Evolutionary conservation across 2,888 invertebrate genomes (phyloP), one percentile per base, ranked within the genome.

Genomic region (Dasypolia templi): DNA sequence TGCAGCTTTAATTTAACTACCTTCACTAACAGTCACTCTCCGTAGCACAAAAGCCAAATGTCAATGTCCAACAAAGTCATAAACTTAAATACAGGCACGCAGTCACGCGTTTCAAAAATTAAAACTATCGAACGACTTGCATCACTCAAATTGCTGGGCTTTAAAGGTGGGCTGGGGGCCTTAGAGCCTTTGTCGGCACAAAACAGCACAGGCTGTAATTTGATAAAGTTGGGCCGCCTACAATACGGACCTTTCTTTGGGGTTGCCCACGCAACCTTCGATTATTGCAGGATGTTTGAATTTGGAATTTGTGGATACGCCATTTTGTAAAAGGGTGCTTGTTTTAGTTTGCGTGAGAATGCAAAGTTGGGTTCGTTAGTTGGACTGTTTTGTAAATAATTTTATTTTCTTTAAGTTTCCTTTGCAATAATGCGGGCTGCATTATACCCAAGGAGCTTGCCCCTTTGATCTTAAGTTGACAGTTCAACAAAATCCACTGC

Each of bases 151-250:
- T 87, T 87, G 83, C 63, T 82, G 87, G 64, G 59, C 84, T 90
- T 87, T 83, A 91, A 93, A 91, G 92, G 91, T 91, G 92, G 91
- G 87, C 90, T 86, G 58, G 87, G 89, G 87, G 89, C 89, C 91
- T 90, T 91, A 91, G 90, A 79, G 88, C 91, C 95, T 96, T 96
- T 96, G 96, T 95, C 95, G 95, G 96, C 93, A 93, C 93, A 94
- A 94, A 95, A 95, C 94, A 93, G 94, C 94, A 93, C 94, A 95
- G 94, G 95, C 94, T 95, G 95, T 96, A 96, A 96, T 96, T 96
- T 96, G 95, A 96, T 96, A 96, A 95, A 95, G 94, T 93, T 91
- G 92, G 89, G 91, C 94, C 96, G 95, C 96, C 96, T 95, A 94
- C 95, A 91, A 94, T 92, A 93, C 91, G 92, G 92, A 89, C 92